A percentile compares a stretch with the other conserved stretches of the same genome.
Conservation (phyloP, 2,113 vertebrate species). For the Misgurnus anguillicaudatus region DNA sequence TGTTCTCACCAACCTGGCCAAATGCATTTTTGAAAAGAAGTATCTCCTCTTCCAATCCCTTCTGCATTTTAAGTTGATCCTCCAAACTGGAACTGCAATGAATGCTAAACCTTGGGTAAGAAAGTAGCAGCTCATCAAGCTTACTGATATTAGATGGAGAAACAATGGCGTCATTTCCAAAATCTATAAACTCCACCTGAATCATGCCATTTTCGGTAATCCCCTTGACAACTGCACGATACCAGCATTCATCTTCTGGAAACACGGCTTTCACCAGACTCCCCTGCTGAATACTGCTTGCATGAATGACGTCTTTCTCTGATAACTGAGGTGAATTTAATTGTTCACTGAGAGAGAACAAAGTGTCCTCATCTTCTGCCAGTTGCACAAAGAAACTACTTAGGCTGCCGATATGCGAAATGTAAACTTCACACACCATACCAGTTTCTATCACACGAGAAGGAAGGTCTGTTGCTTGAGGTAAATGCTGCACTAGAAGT, state of each 20-base stretch:
- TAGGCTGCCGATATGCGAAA: conserved; percentile 74
- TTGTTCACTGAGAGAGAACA: conserved; percentile 70
- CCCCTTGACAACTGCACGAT: conserved; percentile 76
- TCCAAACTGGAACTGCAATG: conserved; percentile 68
- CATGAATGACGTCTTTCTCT: conserved; percentile 41
- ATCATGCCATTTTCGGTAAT: conserved; percentile 55
- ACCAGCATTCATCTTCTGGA: conserved; percentile 77
- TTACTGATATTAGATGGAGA: conserved; percentile 54
- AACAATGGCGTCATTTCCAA: conserved; percentile 77
- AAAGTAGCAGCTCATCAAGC: conserved; percentile 62
- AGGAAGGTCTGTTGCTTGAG: conserved; percentile 65
- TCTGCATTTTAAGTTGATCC: conserved; percentile 27
- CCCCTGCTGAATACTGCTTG: conserved; percentile 63
- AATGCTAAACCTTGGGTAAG: conserved; percentile 71
- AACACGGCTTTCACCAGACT: conserved; percentile 78
- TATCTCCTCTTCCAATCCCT: background rate
- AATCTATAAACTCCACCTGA: conserved; percentile 80
- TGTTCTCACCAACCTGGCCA: conserved; percentile 60
- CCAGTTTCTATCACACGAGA: conserved; percentile 65
- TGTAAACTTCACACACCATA: conserved; percentile 70
- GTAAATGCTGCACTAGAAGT: conserved; percentile 16
- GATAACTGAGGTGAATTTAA: conserved; percentile 64
- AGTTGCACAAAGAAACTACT: conserved; percentile 81
- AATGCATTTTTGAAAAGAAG: conserved; percentile 67
- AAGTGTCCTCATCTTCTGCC: conserved; percentile 69